These are phyloP conservation scores for Ephestia elutella DNA, from an alignment of 1,140 invertebrate genomes.

Conservation along the genomic window DNA sequence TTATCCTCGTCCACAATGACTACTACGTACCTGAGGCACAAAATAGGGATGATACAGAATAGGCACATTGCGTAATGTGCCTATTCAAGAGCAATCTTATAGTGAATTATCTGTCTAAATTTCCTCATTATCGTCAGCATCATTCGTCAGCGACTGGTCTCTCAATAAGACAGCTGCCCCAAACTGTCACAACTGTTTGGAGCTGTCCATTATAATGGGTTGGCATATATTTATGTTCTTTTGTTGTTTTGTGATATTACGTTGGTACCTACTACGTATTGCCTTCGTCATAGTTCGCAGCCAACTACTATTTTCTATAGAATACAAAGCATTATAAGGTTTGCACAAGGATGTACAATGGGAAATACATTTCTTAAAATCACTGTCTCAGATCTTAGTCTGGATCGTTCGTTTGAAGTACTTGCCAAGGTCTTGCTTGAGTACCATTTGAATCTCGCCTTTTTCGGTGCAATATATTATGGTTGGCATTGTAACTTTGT, in stretches of 20 bases:
- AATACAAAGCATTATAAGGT: constrained; percentile 1
- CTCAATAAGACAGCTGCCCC: no score
- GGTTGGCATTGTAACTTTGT: no score
- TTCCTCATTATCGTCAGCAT: no score
- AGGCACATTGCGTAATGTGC: not conserved
- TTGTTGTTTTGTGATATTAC: not conserved
- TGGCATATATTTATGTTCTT: no score
- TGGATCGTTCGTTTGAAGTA: not conserved
- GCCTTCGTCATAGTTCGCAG: not conserved
- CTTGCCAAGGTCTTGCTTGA: no score
- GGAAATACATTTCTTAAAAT: not conserved
- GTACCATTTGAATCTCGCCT: no score
- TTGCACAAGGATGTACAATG: not conserved
- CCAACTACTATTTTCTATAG: not conserved
- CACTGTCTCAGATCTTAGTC: not conserved
- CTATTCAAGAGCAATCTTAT: no score
- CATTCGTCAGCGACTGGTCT: no score
- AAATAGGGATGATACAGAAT: not conserved
- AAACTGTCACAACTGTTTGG: no score
- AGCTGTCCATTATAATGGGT: no score
- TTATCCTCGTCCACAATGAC: not conserved
- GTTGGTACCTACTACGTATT: not conserved
- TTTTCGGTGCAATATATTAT: no score
- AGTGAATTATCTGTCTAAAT: no score
- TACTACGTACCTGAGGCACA: not conserved